Percentiles rank a stretch among this genome's conserved stretches.
These are phyloP conservation scores for Babylonia areolata DNA, from an alignment of 1,140 invertebrate genomes.

Conservation along the genomic window DNA sequence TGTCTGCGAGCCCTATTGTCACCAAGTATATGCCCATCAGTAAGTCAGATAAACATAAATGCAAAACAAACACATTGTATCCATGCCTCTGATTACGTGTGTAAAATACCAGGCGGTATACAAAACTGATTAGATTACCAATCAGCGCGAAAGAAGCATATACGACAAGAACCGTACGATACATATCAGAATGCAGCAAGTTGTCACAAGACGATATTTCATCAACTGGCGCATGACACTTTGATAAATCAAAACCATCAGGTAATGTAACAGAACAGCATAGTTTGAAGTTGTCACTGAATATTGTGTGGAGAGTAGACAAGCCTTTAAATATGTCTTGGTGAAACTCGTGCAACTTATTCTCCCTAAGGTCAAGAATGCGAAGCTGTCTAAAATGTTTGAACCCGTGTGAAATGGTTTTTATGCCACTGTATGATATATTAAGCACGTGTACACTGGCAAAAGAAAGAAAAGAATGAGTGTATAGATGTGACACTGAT, in stretches of 20 bases:
- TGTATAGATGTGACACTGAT: neutral
- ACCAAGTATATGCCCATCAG: constrained; percentile 39
- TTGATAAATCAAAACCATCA: constrained; percentile 9
- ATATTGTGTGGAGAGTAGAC: constrained; percentile 16
- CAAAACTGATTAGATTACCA: constrained; percentile 47
- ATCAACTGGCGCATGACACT: constrained; percentile 35
- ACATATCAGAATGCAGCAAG: constrained; percentile 42
- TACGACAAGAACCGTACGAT: constrained; percentile 47
- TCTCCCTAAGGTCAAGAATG: neutral
- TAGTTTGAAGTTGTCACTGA: constrained; percentile 43
- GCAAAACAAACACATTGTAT: constrained; percentile 53
- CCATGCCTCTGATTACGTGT: neutral
- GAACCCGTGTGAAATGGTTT: neutral
- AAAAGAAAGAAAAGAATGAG: neutral
- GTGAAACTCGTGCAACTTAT: neutral
- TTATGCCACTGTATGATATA: neutral
- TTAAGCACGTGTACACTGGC: neutral
- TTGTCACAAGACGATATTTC: constrained; percentile 56
- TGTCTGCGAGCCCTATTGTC: constrained; percentile 38
- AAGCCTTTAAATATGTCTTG: neutral
- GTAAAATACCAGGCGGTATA: constrained; percentile 18
- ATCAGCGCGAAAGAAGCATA: constrained; percentile 43
- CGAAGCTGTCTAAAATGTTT: neutral
- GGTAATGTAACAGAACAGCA: constrained; percentile 49
- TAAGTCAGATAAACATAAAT: constrained; percentile 45